Conservation (phyloP, 2,113 vertebrate species). For the Labeo catla region DNA sequence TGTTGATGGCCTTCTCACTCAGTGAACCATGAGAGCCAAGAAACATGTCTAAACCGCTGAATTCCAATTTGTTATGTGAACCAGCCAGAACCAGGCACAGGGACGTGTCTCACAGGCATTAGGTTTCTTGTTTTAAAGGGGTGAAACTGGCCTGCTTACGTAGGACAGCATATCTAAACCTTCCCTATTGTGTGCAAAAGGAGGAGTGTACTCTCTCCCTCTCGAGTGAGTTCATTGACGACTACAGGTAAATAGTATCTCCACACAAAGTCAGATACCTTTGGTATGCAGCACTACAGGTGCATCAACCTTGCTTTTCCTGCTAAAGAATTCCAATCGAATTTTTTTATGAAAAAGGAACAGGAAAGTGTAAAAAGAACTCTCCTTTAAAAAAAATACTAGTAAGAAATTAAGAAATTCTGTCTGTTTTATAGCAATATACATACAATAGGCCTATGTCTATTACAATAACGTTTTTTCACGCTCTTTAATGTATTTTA, state of each 20-base stretch:
- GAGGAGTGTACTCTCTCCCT: conserved; percentile 48
- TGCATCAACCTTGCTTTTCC: conserved; percentile 33
- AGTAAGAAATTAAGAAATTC: too few species aligned
- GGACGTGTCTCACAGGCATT: conserved; percentile 47
- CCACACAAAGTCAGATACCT: conserved; percentile 2
- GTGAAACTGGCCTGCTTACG: conserved; percentile 49
- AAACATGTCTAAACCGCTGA: neutral
- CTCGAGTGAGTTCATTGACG: conserved; percentile 44
- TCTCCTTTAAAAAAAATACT: neutral
- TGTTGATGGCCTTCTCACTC: neutral
- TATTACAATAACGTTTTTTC: too few species aligned
- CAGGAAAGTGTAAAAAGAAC: too few species aligned
- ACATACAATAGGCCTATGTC: too few species aligned
- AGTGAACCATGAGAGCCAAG: conserved; percentile 10
- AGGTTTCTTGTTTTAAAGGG: conserved; percentile 44
- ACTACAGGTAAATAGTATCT: conserved; percentile 38
- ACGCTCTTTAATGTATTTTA: too few species aligned
- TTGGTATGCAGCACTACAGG: conserved; percentile 50
- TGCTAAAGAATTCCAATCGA: conserved; percentile 13
- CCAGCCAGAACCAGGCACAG: conserved; percentile 26
- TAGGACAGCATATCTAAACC: conserved; percentile 37
- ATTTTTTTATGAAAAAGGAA: neutral
- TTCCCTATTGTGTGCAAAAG: conserved; percentile 50
- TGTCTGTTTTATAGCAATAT: too few species aligned
- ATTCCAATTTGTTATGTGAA: conserved; percentile 48